phyloP scores from a whole-genome alignment of 2,888 invertebrate genomes.

The Drosophila affinis region DNA sequence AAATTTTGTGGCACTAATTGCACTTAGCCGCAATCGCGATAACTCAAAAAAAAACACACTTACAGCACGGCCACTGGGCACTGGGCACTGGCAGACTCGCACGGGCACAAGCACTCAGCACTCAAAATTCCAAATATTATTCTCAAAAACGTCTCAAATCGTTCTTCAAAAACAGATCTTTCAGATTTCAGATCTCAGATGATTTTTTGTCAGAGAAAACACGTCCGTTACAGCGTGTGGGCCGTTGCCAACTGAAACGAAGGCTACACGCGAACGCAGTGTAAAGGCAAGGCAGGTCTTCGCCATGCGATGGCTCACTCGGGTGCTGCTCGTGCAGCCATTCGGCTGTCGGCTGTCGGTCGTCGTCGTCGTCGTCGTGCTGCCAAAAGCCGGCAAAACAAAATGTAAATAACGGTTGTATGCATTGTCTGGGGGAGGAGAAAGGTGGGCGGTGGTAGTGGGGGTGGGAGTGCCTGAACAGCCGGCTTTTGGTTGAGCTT shows the following conservation, averaged over 20 bases:
- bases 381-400: slow-evolving; percentile 74
- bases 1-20: slow-evolving; percentile 65
- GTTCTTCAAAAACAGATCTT: slow-evolving; percentile 2
- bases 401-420: slow-evolving; percentile 77
- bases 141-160: slow-evolving; percentile 14
- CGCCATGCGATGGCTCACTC: slow-evolving; percentile 27
- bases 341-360: slow-evolving; percentile 20
- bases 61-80: slow-evolving; percentile 9
- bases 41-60: slow-evolving; percentile 72
- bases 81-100: neutral
- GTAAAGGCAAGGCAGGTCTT: slow-evolving; percentile 40
- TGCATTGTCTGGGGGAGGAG: neutral
- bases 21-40: slow-evolving; percentile 70
- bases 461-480: slow-evolving; percentile 20
- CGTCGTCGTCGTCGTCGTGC: slow-evolving; percentile 18
- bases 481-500: slow-evolving; percentile 74
- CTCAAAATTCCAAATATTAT: slow-evolving; percentile 31
- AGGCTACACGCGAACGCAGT: slow-evolving; percentile 50
- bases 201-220: slow-evolving; percentile 24
- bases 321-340: slow-evolving; percentile 1
- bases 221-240: slow-evolving; percentile 66
- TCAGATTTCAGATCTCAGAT: neutral
- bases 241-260: slow-evolving; percentile 76
- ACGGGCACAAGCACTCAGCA: slow-evolving; percentile 27
- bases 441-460: neutral